Evolutionary conservation across 2,797 vertebrate genomes (phyloP), one percentile per base, ranked within the genome.

Genomic region (Enteromius argenteus): DNA sequence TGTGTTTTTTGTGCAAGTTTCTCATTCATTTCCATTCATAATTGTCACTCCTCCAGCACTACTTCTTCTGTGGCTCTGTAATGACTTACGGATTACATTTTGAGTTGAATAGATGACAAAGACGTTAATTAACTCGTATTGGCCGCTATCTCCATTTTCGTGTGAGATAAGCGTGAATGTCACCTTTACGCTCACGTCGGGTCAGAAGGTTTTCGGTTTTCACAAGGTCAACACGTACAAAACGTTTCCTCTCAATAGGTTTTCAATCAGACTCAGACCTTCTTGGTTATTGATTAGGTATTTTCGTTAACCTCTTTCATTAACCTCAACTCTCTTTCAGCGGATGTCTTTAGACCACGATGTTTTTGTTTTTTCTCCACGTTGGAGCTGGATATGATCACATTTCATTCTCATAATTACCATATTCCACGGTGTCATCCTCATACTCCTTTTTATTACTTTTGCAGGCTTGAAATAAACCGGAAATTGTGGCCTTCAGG

Each of bases 41-140:
- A 75, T 46, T 62, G 27, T 44, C 35, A 80, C 17, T 6, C 56
- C 68, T 82, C 30, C 51, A 44, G 44, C 11, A 32, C 35, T 30
- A 27, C 39, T 46, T 37, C 39, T 79, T 32, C 66, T 74, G 69
- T 84, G 87, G 87, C 84, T 91, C 85, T 87, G 86, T 93, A 91
- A 94, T 93, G 91, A 92, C 87, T 84, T 86, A 80, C 44, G 90
- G 93, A 93, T 94, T 92, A 92, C 87, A 79, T 89, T 89, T 91
- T 88, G 83, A 87, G 86, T 89, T 91, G 91, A 91, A 93, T 92
- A 92, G 91, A 88, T 87, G 89, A 93, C 88, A 75, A 62, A 32
- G 87, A 84, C 42, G 83, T 90, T 93, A 91, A 94, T 94, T 93
- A 91, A 90, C 90, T 89, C 82, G 88, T 89, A 88, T 80, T 88